Percentiles rank a stretch among this genome's conserved stretches.
Conservation (phyloP, 2,113 vertebrate genomes). For the Maccullochella peelii region DNA sequence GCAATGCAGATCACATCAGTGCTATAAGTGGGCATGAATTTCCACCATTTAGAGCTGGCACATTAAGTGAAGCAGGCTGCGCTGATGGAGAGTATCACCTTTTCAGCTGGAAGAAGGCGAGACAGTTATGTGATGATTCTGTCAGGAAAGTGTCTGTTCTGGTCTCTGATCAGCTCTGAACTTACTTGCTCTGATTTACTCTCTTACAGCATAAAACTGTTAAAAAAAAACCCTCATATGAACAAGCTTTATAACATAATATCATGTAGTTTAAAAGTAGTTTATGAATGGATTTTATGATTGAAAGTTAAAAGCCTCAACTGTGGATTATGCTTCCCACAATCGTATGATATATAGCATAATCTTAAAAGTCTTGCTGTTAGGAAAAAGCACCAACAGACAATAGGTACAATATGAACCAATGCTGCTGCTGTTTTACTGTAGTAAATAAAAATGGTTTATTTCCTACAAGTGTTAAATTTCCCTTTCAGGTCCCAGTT, state of each 20-base stretch:
- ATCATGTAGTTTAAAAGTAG: slow-evolving; percentile 12
- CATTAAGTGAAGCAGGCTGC: slow-evolving; percentile 24
- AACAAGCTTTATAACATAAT: background rate
- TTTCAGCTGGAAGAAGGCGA: slow-evolving; percentile 37
- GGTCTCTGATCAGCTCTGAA: slow-evolving; percentile 33
- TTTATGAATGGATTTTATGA: background rate
- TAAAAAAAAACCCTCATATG: background rate
- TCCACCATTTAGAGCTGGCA: slow-evolving; percentile 44
- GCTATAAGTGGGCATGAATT: slow-evolving; percentile 35
- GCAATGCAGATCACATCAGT: slow-evolving; percentile 6
- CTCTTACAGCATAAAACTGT: slow-evolving; percentile 1
- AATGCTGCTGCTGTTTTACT: background rate
- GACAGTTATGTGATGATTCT: slow-evolving; percentile 38
- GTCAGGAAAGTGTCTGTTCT: slow-evolving; percentile 38
- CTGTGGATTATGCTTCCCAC: background rate
- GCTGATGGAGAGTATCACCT: slow-evolving; percentile 34
- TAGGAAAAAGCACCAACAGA: background rate
- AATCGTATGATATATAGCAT: too few species aligned
- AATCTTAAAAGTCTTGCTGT: background rate
- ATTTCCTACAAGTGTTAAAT: background rate
- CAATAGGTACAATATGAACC: background rate
- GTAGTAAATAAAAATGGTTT: background rate
- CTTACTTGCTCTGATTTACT: background rate
- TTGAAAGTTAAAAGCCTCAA: background rate
- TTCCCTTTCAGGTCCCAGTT: background rate